These are phyloP conservation scores for Crenichthys baileyi DNA, from an alignment of 2,797 vertebrate genomes.

Conservation along the genomic window DNA sequence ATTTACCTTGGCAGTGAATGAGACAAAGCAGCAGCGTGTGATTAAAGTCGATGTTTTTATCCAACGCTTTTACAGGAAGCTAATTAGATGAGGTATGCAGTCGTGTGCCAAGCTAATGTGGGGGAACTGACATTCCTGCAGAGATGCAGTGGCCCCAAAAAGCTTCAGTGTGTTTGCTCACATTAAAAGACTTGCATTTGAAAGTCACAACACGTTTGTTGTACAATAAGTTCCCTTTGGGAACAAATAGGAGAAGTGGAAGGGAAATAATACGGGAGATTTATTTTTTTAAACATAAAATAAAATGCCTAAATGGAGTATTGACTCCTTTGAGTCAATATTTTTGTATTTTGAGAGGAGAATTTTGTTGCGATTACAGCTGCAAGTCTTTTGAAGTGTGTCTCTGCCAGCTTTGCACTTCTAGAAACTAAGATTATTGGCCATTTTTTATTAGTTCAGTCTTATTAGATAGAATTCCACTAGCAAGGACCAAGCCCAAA, in stretches of 20 bases:
- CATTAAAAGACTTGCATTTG: conserved; percentile 33
- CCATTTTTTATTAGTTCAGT: neutral
- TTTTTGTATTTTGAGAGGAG: no score
- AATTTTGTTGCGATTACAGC: neutral
- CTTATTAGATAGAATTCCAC: neutral
- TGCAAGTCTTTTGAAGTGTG: neutral
- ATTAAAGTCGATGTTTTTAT: conserved; percentile 89
- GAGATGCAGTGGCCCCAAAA: conserved; percentile 79
- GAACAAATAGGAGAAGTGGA: conserved; percentile 30
- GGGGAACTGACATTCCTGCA: conserved; percentile 85
- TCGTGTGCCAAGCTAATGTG: conserved; percentile 84
- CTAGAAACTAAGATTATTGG: neutral
- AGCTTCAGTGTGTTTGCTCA: conserved; percentile 64
- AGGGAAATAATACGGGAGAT: neutral
- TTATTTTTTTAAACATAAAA: neutral
- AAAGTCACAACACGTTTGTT: conserved; percentile 38
- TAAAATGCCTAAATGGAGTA: neutral
- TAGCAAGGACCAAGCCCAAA: no score
- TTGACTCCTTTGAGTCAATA: neutral
- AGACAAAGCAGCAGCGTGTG: conserved; percentile 91
- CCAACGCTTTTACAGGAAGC: conserved; percentile 94
- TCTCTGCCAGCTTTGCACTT: neutral
- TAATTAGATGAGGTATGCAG: conserved; percentile 92
- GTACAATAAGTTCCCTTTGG: conserved; percentile 35
- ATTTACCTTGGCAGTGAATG: conserved; percentile 93